A percentile compares a stretch with the other conserved stretches of the same genome.
Evolutionary conservation across 2,113 vertebrate genomes (phyloP).

Genomic region (Proteles cristata): DNA sequence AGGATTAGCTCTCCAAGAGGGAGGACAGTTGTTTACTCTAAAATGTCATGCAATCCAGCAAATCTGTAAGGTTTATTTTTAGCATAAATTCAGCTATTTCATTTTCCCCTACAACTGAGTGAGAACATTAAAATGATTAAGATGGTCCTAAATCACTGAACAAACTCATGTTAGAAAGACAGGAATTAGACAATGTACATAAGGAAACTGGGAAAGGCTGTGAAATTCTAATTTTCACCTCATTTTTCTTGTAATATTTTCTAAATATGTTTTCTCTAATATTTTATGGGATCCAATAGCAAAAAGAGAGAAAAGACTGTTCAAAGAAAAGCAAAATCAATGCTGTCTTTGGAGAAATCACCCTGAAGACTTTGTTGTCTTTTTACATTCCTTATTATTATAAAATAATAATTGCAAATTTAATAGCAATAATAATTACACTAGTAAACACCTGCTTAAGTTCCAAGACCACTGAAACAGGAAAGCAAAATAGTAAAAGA

Average conservation of each 20-base stretch:
- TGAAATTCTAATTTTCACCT: constrained; percentile 69
- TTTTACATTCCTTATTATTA: neutral
- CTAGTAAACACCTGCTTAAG: neutral
- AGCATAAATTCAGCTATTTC: constrained; percentile 84
- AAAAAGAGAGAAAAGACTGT: neutral
- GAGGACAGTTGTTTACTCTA: constrained; percentile 85
- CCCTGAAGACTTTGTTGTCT: neutral
- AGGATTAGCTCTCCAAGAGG: constrained; percentile 83
- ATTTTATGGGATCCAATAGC: neutral
- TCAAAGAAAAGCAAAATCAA: constrained; percentile 37
- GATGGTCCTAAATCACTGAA: constrained; percentile 65
- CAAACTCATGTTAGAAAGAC: constrained; percentile 43
- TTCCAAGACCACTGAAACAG: neutral
- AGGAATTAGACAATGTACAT: constrained; percentile 44
- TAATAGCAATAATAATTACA: neutral
- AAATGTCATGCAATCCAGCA: constrained; percentile 78
- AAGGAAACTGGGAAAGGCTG: constrained; percentile 57
- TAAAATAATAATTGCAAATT: neutral
- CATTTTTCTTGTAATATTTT: constrained; percentile 65
- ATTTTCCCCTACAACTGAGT: constrained; percentile 74
- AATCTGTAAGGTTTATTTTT: constrained; percentile 86
- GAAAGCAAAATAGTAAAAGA: neutral
- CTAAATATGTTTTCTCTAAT: constrained; percentile 66
- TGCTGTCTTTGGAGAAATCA: neutral
- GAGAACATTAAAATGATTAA: constrained; percentile 81